These are phyloP conservation scores for Lophotis ruficrista DNA, from an alignment of 2,113 vertebrate species.

Conservation along the genomic window DNA sequence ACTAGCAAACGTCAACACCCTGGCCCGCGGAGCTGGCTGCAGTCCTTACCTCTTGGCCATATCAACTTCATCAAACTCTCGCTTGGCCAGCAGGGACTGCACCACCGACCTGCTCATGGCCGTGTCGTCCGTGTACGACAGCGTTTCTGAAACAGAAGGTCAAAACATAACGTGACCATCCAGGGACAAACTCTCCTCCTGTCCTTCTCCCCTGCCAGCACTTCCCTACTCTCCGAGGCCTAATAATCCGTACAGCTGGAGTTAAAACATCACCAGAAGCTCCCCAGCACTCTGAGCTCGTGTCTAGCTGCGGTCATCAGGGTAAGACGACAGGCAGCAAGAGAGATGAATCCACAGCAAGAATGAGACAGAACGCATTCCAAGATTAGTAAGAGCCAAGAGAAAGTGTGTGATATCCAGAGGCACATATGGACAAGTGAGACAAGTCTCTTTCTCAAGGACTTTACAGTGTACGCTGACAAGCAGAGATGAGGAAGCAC, in stretches of 20 bases:
- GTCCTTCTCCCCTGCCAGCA: neutral
- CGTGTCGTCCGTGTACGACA: slow-evolving; percentile 93
- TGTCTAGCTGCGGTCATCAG: neutral
- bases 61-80: slow-evolving; percentile 89
- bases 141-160: slow-evolving; percentile 71
- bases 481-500: neutral
- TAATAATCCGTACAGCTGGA: neutral
- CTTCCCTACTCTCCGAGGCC: neutral
- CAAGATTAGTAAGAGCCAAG: neutral
- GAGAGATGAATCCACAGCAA: neutral
- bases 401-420: neutral
- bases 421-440: rapidly evolving
- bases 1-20: rapidly evolving
- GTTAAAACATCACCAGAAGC: neutral
- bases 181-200: neutral
- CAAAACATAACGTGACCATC: neutral
- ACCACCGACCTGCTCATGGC: slow-evolving; percentile 94
- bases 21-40: neutral
- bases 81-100: slow-evolving; percentile 88
- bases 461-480: rapidly evolving
- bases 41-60: slow-evolving; percentile 89
- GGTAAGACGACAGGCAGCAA: neutral
- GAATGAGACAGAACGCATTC: neutral
- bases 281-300: neutral
- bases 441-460: neutral